Evolutionary conservation across 2,888 invertebrate genomes (phyloP), one percentile per base, ranked within the genome.

Genomic region (Drosophila neutralis): DNA sequence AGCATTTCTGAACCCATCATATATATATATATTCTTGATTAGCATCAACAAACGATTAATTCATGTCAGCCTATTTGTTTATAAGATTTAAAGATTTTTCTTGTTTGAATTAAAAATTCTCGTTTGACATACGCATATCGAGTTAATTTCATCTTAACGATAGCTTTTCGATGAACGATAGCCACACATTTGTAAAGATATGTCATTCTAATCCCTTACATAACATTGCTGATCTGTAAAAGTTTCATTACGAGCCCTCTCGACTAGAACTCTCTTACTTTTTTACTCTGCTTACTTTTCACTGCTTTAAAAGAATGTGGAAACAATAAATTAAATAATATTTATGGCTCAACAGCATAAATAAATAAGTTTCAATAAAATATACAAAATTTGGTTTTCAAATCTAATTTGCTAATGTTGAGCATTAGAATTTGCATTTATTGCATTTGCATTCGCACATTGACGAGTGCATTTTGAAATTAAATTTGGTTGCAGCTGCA

Each of bases 401-500:
- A 35, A 31, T 35, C 45, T 18, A 33, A 42, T 51, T 49, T 24
- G 29, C 13, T 27, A 5, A 24, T 10, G 11, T 48, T 15, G 11
- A 24, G 27, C 24, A n/a, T 31, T 18, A 33, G 18, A 45, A 61
- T 54, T 53, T 42, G 31, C 36, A 59, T 51, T 62, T 52, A 35
- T 52, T n/a, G 7, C 21, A 35, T 48, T 36, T n/a, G 27, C 21
- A 24, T 58, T 31, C 5, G n/a, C 18, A 38, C 6, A 29, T 56
- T 38, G 56, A 13, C n/a, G 33, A 31, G 33, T 24, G 15, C 53
- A 40, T 29, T 54, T 36, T 13, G 35, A 63, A 65, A 59, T 59
- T 69, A 52, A 59, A 58, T 66, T 54, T 38, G 38, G 31, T 33
- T 24, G 33, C 42, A 71, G 35, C 11, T 60, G 45, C 59, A 57